Evolutionary conservation across 2,888 invertebrate genomes (phyloP), one percentile per base, ranked within the genome.

Genomic region (Amphipoea oculea): DNA sequence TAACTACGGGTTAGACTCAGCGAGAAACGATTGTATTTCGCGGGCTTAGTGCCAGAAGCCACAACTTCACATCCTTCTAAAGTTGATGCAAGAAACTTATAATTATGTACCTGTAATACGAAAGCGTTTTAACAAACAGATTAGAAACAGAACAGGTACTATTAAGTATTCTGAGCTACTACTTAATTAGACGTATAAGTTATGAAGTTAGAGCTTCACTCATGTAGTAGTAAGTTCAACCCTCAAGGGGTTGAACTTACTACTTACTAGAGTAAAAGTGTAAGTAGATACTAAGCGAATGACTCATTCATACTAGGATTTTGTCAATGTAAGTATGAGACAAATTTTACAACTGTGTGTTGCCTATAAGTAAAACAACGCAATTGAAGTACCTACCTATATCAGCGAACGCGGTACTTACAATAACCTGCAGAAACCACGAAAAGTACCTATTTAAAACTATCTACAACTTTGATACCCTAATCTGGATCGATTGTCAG

Each of bases 1-100:
- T 65, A 51, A 48, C 20, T 48, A 5, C 51, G 40, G 14, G 23
- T 42, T 17, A 62, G 1, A 42, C 36, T 20, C 7, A 3, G 23
- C 48, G 42, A 48, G 42, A 12, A 67, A 63, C 12, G 2, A 66
- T 79, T 71, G 72, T 60, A 70, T 72, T 83, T 88, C 79, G 79
- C 88, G 77, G 79, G 62, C 40, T 75, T 79, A 77, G n/a, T 17
- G 57, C 51, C 12, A 70, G 29, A 54, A 17, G n/a, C 29, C 36
- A 7, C 40, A 83, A 69, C 68, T 72, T 75, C 20, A 63, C 71
- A 51, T 17, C 29, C 14, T 62, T 57, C 20, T 42, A 57, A 63
- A 51, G 42, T 40, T 48, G 36, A 66, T 48, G 48, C 23, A 72
- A 7, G 42, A 14, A 72, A 62, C 23, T 71, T 29, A 48, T n/a